Evolutionary conservation across 2,797 vertebrate genomes (phyloP).

Genomic region (Pipistrellus pipistrellus): DNA sequence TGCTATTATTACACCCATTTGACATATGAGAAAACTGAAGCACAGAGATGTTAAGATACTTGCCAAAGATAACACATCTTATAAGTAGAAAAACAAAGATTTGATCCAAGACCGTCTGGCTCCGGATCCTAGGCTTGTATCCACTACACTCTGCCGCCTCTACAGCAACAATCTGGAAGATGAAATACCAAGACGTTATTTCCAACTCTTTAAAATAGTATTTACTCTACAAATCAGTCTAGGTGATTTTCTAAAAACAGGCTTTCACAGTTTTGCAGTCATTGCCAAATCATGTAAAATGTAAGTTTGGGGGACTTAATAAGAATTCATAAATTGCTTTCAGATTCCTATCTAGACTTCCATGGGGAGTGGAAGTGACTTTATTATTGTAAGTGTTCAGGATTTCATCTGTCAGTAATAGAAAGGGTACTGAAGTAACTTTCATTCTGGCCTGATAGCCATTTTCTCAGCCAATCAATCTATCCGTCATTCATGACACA

Average conservation of each 20-base stretch:
- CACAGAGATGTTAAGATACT: constrained; percentile 34
- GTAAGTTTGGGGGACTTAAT: constrained; percentile 6
- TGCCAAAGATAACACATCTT: constrained; percentile 32
- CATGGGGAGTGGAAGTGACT: neutral
- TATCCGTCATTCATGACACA: neutral
- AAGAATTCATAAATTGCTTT: constrained; percentile 56
- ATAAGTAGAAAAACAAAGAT: neutral
- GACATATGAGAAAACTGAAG: constrained; percentile 55
- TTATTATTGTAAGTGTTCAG: neutral
- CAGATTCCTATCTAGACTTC: constrained; percentile 51
- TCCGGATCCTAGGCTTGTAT: constrained; percentile 14
- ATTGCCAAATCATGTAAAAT: constrained; percentile 72
- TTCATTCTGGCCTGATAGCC: neutral
- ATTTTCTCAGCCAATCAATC: neutral
- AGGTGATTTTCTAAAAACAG: constrained; percentile 81
- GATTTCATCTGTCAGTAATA: neutral
- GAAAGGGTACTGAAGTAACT: neutral
- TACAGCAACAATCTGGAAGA: constrained; percentile 65
- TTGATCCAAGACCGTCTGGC: constrained; percentile 55
- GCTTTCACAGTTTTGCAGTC: constrained; percentile 49
- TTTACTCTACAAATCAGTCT: constrained; percentile 76
- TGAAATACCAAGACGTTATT: constrained; percentile 75
- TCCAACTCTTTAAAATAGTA: constrained; percentile 76
- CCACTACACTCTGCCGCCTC: constrained; percentile 14
- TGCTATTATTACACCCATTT: constrained; percentile 47